Percentiles rank a stretch among this genome's conserved stretches.
Evolutionary conservation across 2,797 vertebrate species (phyloP).

Genomic region (Gymnoscopelus braueri): DNA sequence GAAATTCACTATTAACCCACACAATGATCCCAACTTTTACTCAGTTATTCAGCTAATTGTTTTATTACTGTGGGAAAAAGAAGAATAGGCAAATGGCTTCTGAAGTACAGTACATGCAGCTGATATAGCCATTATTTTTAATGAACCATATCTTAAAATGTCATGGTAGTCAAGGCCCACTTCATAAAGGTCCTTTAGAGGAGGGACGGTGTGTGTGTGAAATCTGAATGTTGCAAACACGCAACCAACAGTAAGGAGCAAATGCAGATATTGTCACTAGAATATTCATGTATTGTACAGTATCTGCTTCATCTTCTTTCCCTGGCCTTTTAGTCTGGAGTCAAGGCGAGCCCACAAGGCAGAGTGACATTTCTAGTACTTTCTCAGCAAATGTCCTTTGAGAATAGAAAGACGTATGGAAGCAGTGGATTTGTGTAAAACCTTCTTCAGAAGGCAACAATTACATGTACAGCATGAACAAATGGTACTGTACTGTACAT

Average conservation of each 20-base stretch:
- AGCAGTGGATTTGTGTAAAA: slow-evolving; percentile 47
- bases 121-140: background rate
- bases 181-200: slow-evolving; percentile 31
- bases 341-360: slow-evolving; percentile 58
- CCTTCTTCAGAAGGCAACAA: slow-evolving; percentile 33
- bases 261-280: too few species aligned
- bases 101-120: background rate
- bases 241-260: too few species aligned
- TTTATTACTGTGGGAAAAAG: too few species aligned
- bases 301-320: slow-evolving; percentile 20
- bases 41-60: too few species aligned
- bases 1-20: too few species aligned
- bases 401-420: slow-evolving; percentile 33
- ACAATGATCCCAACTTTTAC: too few species aligned
- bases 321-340: slow-evolving; percentile 54
- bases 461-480: slow-evolving; percentile 6
- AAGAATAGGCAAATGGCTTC: background rate
- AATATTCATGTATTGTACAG: too few species aligned
- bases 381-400: slow-evolving; percentile 53
- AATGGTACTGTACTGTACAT: background rate
- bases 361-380: slow-evolving; percentile 69
- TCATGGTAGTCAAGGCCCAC: slow-evolving; percentile 27
- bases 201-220: slow-evolving; percentile 4
- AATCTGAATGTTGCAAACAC: too few species aligned
- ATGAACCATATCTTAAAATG: slow-evolving; percentile 5